phyloP scores from a whole-genome alignment of 2,888 invertebrate species.

The Machimus atricapillus region DNA sequence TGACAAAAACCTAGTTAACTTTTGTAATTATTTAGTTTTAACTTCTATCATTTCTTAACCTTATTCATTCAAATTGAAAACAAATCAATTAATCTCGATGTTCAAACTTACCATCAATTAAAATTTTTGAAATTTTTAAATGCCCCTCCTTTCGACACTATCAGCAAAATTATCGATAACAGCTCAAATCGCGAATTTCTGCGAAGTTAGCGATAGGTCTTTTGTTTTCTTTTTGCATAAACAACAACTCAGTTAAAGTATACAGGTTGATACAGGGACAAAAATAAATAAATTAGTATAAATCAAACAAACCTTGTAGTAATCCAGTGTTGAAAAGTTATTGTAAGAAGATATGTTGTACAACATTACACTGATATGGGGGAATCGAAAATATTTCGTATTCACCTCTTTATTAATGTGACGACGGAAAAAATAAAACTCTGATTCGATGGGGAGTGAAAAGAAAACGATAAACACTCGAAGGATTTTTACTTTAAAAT shows the following conservation, averaged over 20 bases:
- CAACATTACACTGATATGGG: slow-evolving; percentile 56
- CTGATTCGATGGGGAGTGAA: not conserved
- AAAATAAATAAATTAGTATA: not conserved
- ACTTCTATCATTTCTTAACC: not conserved
- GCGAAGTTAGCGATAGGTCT: not conserved
- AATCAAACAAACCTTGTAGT: slow-evolving; percentile 58
- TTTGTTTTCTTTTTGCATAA: not conserved
- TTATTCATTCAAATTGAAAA: not conserved
- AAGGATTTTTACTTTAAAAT: not conserved
- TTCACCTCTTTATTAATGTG: not conserved
- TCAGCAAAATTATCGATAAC: not conserved
- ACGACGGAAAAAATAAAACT: not conserved
- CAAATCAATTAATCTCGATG: not conserved
- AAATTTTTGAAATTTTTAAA: not conserved
- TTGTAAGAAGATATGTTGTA: slow-evolving; percentile 62
- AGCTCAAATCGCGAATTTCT: not conserved
- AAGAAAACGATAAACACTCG: not conserved
- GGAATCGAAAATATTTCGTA: slow-evolving; percentile 6
- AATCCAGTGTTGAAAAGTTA: slow-evolving; percentile 63
- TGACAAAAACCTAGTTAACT: too few species aligned
- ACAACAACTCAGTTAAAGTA: not conserved
- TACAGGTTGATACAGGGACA: not conserved
- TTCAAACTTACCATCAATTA: not conserved
- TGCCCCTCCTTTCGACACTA: not conserved
- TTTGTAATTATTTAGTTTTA: not conserved